Base-by-base conservation (phyloP, 92 coral and sea anemone species). In the Virgularia gustaviana region DNA sequence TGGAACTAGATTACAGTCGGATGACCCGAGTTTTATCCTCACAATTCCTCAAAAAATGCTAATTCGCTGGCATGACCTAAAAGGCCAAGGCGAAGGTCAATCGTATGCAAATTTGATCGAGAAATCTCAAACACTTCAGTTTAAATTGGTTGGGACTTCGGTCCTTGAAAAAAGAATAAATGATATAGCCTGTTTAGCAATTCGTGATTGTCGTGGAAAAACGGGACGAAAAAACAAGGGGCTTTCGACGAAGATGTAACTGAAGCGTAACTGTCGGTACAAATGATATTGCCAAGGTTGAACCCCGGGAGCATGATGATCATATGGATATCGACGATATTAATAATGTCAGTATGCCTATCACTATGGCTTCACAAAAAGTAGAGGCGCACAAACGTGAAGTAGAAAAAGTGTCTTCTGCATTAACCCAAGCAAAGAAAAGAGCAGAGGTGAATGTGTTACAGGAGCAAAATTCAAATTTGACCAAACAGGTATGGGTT, bases 171-270 rank as follows among this genome's bases (percentile, higher is more conserved):
- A 57, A 57, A 19, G 64, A 2, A 57, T 25, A 18, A 57, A 28
- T 57, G 37, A 57, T 29, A 57, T 57, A 57, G 64, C 33, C 31
- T 0, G 34, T 56, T 6, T 56, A 16, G 63, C 63, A 12, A 20
- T 23, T 0, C 31, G 63, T 22, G 34, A 56, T 27, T 56, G 63
- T 41, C 28, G 37, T 57, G 64, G 64, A 30, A 57, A 36, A 27
- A 57, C 15, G 30, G 64, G 64, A 57, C 11, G 64, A 57, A 57
- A 57, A 57, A 57, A 41, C 30, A 36, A 57, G 15, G 35, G 13
- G 64, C 36, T 57, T 41, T 27, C 35, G 64, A 3, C 38, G 39
- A 57, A 57, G 35, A 23, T 57, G 35, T 9, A 24, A 19, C 64
- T n/a, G n/a, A n/a, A n/a, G 35, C 9, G 18, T 57, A 7, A 57